Conservation (phyloP, 2,888 invertebrate species). For the Bursaphelenchus okinawaensis region DNA sequence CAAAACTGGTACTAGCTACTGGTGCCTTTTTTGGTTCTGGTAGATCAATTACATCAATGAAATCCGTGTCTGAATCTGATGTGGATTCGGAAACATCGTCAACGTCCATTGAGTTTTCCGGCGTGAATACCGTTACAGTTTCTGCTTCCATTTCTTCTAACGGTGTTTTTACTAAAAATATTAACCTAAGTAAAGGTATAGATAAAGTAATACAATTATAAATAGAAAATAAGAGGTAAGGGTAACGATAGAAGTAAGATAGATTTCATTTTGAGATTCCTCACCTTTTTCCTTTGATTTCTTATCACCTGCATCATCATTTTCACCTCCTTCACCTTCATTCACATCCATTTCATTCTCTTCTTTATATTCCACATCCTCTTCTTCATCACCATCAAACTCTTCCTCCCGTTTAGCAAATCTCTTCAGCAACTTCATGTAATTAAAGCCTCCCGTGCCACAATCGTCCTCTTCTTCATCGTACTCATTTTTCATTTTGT, state of each 20-base stretch:
- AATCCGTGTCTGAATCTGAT: constrained; percentile 25
- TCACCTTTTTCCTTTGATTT: no score
- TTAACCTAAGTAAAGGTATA: no score
- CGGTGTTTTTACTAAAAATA: no score
- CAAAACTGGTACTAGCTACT: not conserved
- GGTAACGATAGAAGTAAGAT: no score
- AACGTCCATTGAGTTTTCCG: not conserved
- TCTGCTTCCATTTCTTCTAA: not conserved
- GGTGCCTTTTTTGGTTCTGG: not conserved
- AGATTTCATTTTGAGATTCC: no score
- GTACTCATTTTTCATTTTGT: constrained; percentile 30
- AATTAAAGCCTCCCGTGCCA: not conserved
- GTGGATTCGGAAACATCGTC: not conserved
- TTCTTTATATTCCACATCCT: constrained; percentile 14
- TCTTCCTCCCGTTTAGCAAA: constrained; percentile 9
- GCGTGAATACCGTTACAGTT: constrained; percentile 1
- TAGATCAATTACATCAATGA: constrained; percentile 31
- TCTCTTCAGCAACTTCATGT: not conserved
- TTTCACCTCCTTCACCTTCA: not conserved
- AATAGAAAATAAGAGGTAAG: no score
- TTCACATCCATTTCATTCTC: not conserved
- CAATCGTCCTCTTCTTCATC: constrained; percentile 11
- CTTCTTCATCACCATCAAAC: constrained; percentile 12
- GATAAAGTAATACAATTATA: no score
- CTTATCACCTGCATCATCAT: not conserved